Conservation (phyloP, 1,140 invertebrate genomes). For the Cephus cinctus region DNA sequence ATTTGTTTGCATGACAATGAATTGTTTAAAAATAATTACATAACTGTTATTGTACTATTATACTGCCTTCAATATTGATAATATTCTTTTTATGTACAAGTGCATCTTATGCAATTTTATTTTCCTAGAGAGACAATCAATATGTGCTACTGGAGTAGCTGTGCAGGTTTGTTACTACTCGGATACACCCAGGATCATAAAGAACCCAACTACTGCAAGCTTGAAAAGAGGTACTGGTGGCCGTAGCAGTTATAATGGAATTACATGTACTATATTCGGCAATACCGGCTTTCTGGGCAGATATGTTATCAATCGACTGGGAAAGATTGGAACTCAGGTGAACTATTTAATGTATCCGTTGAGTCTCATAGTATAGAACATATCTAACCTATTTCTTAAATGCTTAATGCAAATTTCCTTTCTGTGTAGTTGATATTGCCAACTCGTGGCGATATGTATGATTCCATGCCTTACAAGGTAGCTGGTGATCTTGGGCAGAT, state of each 20-base stretch:
- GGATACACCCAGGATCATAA: constrained; percentile 37
- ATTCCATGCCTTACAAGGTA: constrained; percentile 74
- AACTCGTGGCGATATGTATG: constrained; percentile 85
- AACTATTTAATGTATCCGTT: no score
- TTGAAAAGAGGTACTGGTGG: constrained; percentile 89
- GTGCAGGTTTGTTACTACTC: constrained; percentile 43
- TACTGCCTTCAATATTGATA: constrained; percentile 6
- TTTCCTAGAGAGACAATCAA: constrained; percentile 31
- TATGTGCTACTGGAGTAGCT: constrained; percentile 15
- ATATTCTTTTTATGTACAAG: constrained; percentile 11
- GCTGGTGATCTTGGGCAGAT: constrained; percentile 96
- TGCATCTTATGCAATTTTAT: no score
- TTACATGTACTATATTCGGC: constrained; percentile 97
- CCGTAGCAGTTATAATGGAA: constrained; percentile 93
- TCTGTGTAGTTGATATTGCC: constrained; percentile 79
- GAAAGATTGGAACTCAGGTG: constrained; percentile 84
- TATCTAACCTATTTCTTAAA: no score
- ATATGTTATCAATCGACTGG: constrained; percentile 84
- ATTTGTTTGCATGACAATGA: neutral
- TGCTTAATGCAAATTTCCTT: no score
- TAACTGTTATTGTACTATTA: constrained; percentile 13
- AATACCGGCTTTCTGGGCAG: constrained; percentile 84
- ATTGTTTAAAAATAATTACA: neutral
- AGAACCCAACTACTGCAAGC: constrained; percentile 60
- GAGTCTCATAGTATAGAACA: no score